Conservation (phyloP, 2,113 vertebrate genomes). For the Acinonyx jubatus region DNA sequence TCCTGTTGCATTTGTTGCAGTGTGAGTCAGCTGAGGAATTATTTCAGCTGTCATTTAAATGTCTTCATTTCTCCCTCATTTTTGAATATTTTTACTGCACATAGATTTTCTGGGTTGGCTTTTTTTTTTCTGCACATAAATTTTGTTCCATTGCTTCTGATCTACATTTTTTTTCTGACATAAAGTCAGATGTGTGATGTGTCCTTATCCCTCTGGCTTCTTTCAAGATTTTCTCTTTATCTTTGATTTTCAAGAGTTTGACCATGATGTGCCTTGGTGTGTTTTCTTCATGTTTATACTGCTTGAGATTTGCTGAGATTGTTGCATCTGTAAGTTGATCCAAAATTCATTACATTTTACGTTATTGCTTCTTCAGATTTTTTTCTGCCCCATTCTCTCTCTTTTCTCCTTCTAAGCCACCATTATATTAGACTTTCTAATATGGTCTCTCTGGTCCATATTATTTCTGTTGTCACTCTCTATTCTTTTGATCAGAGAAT, state of each 20-base stretch:
- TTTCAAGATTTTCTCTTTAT: not conserved
- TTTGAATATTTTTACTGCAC: not conserved
- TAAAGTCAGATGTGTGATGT: not conserved
- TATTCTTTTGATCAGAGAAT: not conserved
- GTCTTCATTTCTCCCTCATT: not conserved
- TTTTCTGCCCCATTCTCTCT: not conserved
- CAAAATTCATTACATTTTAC: not conserved
- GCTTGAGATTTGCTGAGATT: not conserved
- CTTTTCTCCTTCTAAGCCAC: not conserved
- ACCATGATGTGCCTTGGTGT: not conserved
- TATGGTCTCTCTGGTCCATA: not conserved
- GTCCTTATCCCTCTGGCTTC: not conserved
- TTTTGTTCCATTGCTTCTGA: not conserved
- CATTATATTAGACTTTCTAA: not conserved
- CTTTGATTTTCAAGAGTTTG: not conserved
- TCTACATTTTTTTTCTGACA: not conserved
- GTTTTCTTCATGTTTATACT: not conserved
- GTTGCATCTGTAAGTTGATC: not conserved
- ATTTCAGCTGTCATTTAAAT: not conserved
- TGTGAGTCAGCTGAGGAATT: not conserved
- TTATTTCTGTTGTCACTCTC: not conserved
- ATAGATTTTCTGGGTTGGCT: not conserved
- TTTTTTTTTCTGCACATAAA: not conserved
- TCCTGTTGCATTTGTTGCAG: not conserved
- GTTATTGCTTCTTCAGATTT: not conserved